A percentile compares a stretch with the other conserved stretches of the same genome.
Evolutionary conservation across 2,113 vertebrate genomes (phyloP).

Genomic region (Mustela nigripes): DNA sequence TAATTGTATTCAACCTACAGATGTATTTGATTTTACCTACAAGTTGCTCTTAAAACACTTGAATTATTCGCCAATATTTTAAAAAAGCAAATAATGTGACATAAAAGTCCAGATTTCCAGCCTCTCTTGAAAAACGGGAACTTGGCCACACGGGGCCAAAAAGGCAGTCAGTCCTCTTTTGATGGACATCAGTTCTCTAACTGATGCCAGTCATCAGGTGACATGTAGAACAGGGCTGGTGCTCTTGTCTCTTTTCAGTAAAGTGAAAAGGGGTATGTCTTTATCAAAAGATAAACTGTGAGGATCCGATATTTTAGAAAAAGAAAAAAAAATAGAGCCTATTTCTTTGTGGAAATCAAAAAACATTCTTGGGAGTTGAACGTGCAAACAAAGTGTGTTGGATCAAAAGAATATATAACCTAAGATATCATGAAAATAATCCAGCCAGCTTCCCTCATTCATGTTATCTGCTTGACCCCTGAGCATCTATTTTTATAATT

Average conservation of each 20-base stretch:
- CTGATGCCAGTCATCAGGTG: not conserved
- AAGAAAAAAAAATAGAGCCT: not conserved
- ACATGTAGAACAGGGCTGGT: not conserved
- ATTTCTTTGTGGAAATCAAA: not conserved
- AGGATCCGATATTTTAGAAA: not conserved
- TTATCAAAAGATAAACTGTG: not conserved
- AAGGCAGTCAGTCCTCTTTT: not conserved
- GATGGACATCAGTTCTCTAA: not conserved
- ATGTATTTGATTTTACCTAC: not conserved
- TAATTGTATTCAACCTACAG: not conserved
- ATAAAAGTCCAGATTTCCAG: not conserved
- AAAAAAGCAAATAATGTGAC: not conserved
- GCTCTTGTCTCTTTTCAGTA: not conserved
- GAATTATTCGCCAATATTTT: not conserved
- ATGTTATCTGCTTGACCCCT: not conserved
- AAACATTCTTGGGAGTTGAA: not conserved
- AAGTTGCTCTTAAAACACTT: constrained; percentile 6
- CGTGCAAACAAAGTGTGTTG: not conserved
- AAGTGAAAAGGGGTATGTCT: not conserved
- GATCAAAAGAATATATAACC: not conserved
- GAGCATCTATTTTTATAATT: not conserved
- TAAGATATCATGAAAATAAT: not conserved
- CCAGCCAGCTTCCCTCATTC: not conserved
- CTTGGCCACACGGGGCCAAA: not conserved
- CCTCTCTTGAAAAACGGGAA: not conserved